A percentile compares a stretch with the other conserved stretches of the same genome.
Conservation (phyloP, 2,888 invertebrate species). For the Tubulanus polymorphus region DNA sequence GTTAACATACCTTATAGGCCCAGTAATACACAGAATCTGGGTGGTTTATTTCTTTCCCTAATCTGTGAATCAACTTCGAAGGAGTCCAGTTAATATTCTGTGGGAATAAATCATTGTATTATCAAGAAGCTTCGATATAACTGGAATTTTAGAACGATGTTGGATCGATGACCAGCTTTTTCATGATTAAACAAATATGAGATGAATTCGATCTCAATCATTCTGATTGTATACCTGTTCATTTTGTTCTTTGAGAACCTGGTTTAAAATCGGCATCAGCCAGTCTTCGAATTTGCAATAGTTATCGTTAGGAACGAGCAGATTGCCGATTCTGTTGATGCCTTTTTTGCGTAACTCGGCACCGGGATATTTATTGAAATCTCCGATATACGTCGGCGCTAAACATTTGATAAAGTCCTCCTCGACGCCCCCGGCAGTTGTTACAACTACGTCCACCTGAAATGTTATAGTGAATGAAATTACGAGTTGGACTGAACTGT, state of each 20-base stretch:
- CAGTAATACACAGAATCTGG: slow-evolving; percentile 92
- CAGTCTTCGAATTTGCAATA: slow-evolving; percentile 98
- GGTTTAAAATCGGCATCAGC: slow-evolving; percentile 88
- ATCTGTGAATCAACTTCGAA: slow-evolving; percentile 73
- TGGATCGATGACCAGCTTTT: too few species aligned
- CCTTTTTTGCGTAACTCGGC: slow-evolving; percentile 73
- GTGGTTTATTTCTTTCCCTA: slow-evolving; percentile 88
- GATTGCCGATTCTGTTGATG: slow-evolving; percentile 86
- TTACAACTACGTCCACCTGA: slow-evolving; percentile 90
- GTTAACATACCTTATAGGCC: slow-evolving; percentile 68
- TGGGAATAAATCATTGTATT: too few species aligned
- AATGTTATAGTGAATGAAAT: too few species aligned
- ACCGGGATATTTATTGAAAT: slow-evolving; percentile 81
- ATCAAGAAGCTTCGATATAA: too few species aligned
- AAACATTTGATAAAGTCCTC: slow-evolving; percentile 99
- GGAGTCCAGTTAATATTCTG: too few species aligned
- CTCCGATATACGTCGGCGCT: slow-evolving; percentile 88
- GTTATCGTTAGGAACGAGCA: slow-evolving; percentile 96
- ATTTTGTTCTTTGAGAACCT: slow-evolving; percentile 84
- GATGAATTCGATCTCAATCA: neutral
- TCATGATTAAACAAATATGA: too few species aligned
- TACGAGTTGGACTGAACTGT: too few species aligned
- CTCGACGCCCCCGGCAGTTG: slow-evolving; percentile 96
- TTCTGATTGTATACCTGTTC: neutral
- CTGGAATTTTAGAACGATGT: too few species aligned